Evolutionary conservation across 2,888 invertebrate species (phyloP).

Genomic region (Pyrgus malvae): DNA sequence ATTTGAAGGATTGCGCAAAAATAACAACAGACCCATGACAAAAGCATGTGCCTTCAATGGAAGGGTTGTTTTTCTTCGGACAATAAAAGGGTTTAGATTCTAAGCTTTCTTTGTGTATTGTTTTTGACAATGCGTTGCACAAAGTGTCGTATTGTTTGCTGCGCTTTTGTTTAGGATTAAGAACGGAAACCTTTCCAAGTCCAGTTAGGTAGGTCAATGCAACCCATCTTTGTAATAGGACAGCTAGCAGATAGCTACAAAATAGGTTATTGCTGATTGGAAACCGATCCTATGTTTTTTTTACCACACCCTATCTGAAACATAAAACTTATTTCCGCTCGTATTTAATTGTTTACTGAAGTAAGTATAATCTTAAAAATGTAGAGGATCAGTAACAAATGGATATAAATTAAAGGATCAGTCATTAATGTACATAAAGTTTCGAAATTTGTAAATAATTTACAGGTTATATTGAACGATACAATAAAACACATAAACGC

Average conservation of each 20-base stretch:
- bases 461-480: background rate
- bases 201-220: background rate
- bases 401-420: no score
- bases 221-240: no score
- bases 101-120: constrained; percentile 61
- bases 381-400: no score
- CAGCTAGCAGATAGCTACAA: no score
- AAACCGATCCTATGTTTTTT: no score
- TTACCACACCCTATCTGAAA: no score
- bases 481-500: constrained; percentile 1
- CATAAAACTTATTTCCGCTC: no score
- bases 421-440: no score
- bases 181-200: constrained; percentile 34
- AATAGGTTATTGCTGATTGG: no score
- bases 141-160: constrained; percentile 53
- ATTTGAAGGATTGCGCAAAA: constrained; percentile 60
- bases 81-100: constrained; percentile 73
- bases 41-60: constrained; percentile 61
- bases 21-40: constrained; percentile 59
- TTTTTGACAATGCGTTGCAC: constrained; percentile 59
- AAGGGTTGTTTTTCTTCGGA: constrained; percentile 73
- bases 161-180: constrained; percentile 50
- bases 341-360: no score
- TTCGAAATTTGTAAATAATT: no score
- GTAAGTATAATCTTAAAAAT: no score